Evolutionary conservation across 2,113 vertebrate genomes (phyloP), one percentile per base, ranked within the genome.

Genomic region (Labrus mixtus): DNA sequence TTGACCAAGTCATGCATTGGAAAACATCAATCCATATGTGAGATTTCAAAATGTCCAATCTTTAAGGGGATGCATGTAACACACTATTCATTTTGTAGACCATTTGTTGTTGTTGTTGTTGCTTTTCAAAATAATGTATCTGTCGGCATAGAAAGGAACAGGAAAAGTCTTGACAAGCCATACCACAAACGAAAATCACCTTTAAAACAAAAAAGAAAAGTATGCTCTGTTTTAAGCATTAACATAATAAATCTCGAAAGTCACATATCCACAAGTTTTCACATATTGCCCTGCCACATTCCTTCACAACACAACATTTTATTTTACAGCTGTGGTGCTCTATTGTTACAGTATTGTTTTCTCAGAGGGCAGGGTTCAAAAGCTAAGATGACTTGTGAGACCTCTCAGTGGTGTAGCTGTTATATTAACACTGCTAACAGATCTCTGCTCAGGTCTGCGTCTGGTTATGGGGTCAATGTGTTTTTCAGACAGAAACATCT

Each of bases 401-500:
- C 72, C 60, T 58, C 79, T 79, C 81, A 25, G 73, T 70, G 75
- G 87, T 82, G 78, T 16, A 55, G 69, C 78, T 85, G 48, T 64
- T 58, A 83, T 76, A 80, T 77, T 81, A 78, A 65, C 65, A 55
- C 77, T 11, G 59, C 48, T 72, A 82, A 82, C 75, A 6, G 64
- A 77, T 82, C 69, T 77, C 76, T 73, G 39, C 41, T 56, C 80
- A 79, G 73, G 76, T 84, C 61, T 79, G 61, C 16, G 55, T 72
- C 79, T 74, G 87, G 82, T 84, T 82, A 70, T 16, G n/a, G 57
- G 70, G 73, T 89, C 86, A 86, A 82, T 79, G 74, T 85, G 82
- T 87, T 90, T 90, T 79, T 87, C 86, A 85, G 87, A 90, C 81
- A 81, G 58, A 87, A 90, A 91, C 86, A 90, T 92, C 70, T 87